Conservation (phyloP, 2,113 vertebrate species). For the Otolemur garnettii region DNA sequence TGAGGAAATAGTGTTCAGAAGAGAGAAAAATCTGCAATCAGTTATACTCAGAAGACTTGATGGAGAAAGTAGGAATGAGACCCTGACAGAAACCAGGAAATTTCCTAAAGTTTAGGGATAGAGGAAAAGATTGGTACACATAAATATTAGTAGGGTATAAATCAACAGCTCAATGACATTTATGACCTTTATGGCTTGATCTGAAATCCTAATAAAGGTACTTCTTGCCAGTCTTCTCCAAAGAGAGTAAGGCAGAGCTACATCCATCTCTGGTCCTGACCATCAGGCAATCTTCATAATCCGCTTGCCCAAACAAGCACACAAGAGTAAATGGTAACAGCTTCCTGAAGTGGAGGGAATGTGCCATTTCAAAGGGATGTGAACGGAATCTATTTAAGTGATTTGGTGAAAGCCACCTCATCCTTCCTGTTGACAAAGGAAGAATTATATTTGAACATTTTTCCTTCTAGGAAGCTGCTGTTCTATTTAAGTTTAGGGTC, state of each 20-base stretch:
- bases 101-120: background rate
- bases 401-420: constrained; percentile 16
- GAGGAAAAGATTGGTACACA: background rate
- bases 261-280: background rate
- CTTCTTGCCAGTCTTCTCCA: background rate
- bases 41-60: background rate
- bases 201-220: background rate
- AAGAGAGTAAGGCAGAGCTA: background rate
- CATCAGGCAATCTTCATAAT: background rate
- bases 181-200: background rate
- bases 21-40: background rate
- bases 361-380: background rate
- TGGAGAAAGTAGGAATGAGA: background rate
- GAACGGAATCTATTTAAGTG: constrained; percentile 28
- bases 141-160: background rate
- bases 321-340: background rate
- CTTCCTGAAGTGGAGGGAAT: background rate
- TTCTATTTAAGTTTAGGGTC: background rate
- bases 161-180: background rate
- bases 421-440: constrained; percentile 3
- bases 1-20: constrained; percentile 17
- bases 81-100: background rate
- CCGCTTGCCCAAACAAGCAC: background rate
- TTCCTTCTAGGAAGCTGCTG: background rate
- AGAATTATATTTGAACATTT: constrained; percentile 41